Conservation (phyloP, 1,140 invertebrate species). For the Habropoda laboriosa region DNA sequence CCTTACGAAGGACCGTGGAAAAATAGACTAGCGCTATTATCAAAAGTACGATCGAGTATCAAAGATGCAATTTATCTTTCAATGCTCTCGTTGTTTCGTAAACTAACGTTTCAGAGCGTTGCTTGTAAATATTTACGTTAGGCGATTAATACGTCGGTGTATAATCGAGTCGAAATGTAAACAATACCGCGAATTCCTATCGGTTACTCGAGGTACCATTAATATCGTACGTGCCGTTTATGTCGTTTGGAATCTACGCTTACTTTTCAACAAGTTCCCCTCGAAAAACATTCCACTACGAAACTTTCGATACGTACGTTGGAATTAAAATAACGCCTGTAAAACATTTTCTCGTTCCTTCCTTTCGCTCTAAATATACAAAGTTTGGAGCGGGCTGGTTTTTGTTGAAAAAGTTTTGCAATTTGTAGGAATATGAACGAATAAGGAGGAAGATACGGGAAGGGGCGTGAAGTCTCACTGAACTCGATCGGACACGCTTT, state of each 20-base stretch:
- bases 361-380: too few species aligned
- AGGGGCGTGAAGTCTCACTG: constrained; percentile 55
- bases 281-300: too few species aligned
- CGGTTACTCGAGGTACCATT: too few species aligned
- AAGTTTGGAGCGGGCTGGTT: not conserved
- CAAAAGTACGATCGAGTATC: too few species aligned
- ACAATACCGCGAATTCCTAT: not conserved
- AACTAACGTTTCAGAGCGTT: constrained; percentile 17
- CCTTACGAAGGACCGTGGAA: not conserved
- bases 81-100: constrained; percentile 6
- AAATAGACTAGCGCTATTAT: not conserved
- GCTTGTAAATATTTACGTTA: constrained; percentile 37
- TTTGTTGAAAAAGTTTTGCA: not conserved
- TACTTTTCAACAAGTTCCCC: too few species aligned
- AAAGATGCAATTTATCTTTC: constrained; percentile 24
- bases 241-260: not conserved
- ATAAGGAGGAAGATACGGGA: constrained; percentile 17
- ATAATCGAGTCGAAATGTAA: constrained; percentile 4
- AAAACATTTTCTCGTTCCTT: not conserved
- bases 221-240: not conserved
- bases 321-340: too few species aligned
- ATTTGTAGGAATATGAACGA: not conserved
- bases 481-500: constrained; percentile 64
- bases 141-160: not conserved
- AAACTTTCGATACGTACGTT: too few species aligned